Percentiles rank a stretch among this genome's conserved stretches.
These are phyloP conservation scores for Paramuricea clavata DNA, from an alignment of 92 coral and sea anemone genomes.

Conservation along the genomic window DNA sequence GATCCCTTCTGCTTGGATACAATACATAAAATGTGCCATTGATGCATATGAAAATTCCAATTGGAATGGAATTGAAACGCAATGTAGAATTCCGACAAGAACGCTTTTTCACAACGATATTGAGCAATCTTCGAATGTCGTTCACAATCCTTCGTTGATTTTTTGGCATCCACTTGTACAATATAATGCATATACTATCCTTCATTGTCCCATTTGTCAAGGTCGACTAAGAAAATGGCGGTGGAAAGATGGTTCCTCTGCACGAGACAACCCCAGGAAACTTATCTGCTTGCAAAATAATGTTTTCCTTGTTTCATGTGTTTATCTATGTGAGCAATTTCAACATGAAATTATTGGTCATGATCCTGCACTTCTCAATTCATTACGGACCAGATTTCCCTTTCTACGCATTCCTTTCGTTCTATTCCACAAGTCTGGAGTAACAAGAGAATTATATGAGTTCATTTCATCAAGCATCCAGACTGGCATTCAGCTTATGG, in stretches of 20 bases:
- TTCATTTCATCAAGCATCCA: slow-evolving; percentile 33
- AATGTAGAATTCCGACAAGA: neutral
- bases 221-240: neutral
- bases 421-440: slow-evolving; percentile 49
- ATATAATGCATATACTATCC: neutral
- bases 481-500: slow-evolving; percentile 31
- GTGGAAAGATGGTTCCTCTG: slow-evolving; percentile 38
- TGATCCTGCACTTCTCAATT: slow-evolving; percentile 12
- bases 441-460: slow-evolving; percentile 46
- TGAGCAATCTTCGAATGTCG: neutral
- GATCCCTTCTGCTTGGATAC: neutral
- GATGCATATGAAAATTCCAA: neutral
- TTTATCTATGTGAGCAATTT: slow-evolving; percentile 9
- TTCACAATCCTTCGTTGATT: neutral
- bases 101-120: neutral
- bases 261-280: slow-evolving; percentile 21
- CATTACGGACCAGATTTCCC: neutral
- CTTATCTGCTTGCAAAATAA: slow-evolving; percentile 21
- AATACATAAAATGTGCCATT: neutral
- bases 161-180: neutral
- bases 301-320: slow-evolving; percentile 37
- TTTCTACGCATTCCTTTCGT: neutral
- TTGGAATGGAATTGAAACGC: too few relatives aligned
- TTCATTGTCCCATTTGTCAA: neutral
- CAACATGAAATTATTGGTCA: slow-evolving; percentile 26